Percentiles rank a stretch among this genome's conserved stretches.
phyloP scores from a whole-genome alignment of 2,888 invertebrate species.

The Thymelicus sylvestris region DNA sequence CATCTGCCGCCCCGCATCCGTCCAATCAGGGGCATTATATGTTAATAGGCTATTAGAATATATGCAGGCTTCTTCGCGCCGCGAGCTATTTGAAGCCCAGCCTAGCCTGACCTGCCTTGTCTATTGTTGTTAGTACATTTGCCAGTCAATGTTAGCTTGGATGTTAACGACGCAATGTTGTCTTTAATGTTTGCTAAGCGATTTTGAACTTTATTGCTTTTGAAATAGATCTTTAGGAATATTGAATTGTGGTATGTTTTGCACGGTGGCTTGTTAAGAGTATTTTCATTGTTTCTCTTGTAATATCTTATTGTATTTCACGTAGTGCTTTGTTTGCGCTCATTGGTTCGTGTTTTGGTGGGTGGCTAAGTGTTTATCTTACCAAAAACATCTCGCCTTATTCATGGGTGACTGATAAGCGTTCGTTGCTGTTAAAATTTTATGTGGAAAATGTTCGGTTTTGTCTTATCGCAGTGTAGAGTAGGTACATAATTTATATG shows the following conservation, averaged over 20 bases:
- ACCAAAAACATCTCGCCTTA: slow-evolving; percentile 28
- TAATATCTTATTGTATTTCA: slow-evolving; percentile 55
- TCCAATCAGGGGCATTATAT: slow-evolving; percentile 86
- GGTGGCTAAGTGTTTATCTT: slow-evolving; percentile 47
- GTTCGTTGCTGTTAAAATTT: slow-evolving; percentile 29
- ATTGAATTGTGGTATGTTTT: slow-evolving; percentile 52
- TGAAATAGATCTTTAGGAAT: slow-evolving; percentile 38
- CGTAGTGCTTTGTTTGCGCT: slow-evolving; percentile 59
- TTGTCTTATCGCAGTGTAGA: neutral
- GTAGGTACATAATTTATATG: too few relatives aligned
- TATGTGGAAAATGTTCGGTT: slow-evolving; percentile 22
- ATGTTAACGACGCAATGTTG: slow-evolving; percentile 44
- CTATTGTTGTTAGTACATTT: slow-evolving; percentile 45
- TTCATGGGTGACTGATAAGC: slow-evolving; percentile 22
- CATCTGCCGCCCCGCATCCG: slow-evolving; percentile 80
- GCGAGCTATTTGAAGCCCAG: slow-evolving; percentile 59
- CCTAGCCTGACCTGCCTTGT: slow-evolving; percentile 48
- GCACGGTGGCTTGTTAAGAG: slow-evolving; percentile 71
- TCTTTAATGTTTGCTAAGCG: slow-evolving; percentile 38
- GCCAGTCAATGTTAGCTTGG: slow-evolving; percentile 48
- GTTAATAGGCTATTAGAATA: slow-evolving; percentile 85
- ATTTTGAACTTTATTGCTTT: slow-evolving; percentile 44
- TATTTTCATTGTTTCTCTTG: slow-evolving; percentile 68
- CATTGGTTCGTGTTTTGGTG: slow-evolving; percentile 60
- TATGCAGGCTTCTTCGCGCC: slow-evolving; percentile 73